Evolutionary conservation across 2,888 invertebrate genomes (phyloP), one percentile per base, ranked within the genome.

Genomic region (Drosophila macrospina): DNA sequence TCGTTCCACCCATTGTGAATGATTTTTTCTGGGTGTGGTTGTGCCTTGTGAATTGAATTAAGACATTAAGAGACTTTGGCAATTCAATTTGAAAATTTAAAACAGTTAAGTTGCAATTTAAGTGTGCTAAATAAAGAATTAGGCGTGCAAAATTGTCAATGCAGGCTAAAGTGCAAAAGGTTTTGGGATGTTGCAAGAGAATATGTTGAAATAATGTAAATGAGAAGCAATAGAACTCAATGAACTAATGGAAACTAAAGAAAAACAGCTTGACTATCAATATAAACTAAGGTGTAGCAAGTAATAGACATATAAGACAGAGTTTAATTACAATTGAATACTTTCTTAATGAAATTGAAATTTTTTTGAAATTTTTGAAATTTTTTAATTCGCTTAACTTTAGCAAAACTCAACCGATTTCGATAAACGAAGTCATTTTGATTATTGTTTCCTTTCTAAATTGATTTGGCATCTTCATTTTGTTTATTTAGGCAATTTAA

Each of bases 11-110:
- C 26, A 36, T 37, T 56, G 34, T 24, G 41, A n/a, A 28, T 42
- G 37, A 32, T 10, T 32, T 51, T 68, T 69, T 59, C 20, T 13
- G 55, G 76, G 71, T 48, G 76, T 39, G 71, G 13, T 32, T 39
- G 24, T 13, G 11, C 16, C 24, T 42, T 16, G 39, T 16, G 7
- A 42, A 55, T 55, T 34, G 5, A 54, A 72, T 72, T 75, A 50
- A 69, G 72, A 72, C 59, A 60, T 75, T 64, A 52, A 55, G 20
- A 32, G 44, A 47, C 37, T 52, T 34, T 15, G 48, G 76, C 51
- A 56, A 70, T 62, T 75, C 30, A 62, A 48, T 59, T 76, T 16
- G 28, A 30, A 52, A 62, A 70, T 69, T 41, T 44, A 69, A 16
- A 50, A 48, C 44, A 44, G 48, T 20, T 57, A 37, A 54, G 44